phyloP scores from a whole-genome alignment of 2,797 vertebrate genomes.

The Tenualosa thibaudeaui region DNA sequence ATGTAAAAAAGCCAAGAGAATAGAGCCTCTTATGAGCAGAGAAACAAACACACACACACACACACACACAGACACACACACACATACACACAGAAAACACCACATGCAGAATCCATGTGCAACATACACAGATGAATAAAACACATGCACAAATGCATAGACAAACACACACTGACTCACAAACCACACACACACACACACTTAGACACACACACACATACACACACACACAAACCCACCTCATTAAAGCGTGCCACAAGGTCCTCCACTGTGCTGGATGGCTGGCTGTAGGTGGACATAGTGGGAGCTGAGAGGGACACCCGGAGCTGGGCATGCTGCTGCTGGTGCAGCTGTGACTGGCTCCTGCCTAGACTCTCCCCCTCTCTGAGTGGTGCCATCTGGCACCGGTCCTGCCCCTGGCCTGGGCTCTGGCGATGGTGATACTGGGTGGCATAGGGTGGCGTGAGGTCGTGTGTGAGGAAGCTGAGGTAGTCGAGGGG shows the following conservation, averaged over 20 bases:
- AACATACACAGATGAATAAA: neutral
- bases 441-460: constrained; percentile 53
- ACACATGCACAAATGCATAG: neutral
- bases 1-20: neutral
- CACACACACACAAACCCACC: constrained; percentile 71
- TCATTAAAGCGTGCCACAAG: constrained; percentile 96
- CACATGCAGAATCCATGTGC: neutral
- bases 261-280: constrained; percentile 86
- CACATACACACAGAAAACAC: neutral
- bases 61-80: constrained; percentile 4
- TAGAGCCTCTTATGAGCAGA: neutral
- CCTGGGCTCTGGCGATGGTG: neutral
- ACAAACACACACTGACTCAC: neutral
- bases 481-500: constrained; percentile 96
- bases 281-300: constrained; percentile 76
- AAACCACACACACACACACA: neutral
- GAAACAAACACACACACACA: neutral
- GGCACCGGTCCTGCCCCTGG: neutral
- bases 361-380: neutral
- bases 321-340: constrained; percentile 82
- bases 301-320: constrained; percentile 84
- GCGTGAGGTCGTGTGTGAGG: constrained; percentile 84
- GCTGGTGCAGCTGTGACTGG: constrained; percentile 63
- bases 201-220: neutral
- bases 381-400: neutral